Conservation (phyloP, 2,888 invertebrate genomes). For the Podotricha telesiphe region DNA sequence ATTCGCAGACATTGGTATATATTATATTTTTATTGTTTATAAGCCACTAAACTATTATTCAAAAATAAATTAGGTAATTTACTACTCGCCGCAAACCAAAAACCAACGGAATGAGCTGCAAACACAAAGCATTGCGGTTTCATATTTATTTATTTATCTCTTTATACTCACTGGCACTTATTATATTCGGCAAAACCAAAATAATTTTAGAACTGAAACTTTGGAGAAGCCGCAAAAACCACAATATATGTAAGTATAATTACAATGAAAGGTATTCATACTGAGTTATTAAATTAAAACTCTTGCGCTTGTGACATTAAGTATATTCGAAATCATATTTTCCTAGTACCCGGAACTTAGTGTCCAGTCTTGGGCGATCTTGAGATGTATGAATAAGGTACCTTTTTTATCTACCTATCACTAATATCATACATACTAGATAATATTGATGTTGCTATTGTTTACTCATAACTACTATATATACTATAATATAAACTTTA, state of each 20-base stretch:
- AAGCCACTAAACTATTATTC: conserved; percentile 17
- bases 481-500: no score
- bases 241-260: neutral
- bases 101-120: conserved; percentile 27
- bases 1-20: no score
- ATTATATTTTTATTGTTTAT: conserved; percentile 1
- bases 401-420: no score
- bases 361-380: no score
- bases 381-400: no score
- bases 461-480: no score
- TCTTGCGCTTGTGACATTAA: no score
- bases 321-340: no score
- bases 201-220: conserved; percentile 11
- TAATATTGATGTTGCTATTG: no score
- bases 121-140: conserved; percentile 34
- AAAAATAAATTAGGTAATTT: conserved; percentile 33
- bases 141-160: conserved; percentile 33
- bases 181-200: conserved; percentile 6
- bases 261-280: neutral
- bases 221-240: neutral
- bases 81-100: conserved; percentile 33
- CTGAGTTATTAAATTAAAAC: no score
- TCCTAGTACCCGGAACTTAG: no score
- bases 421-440: no score
- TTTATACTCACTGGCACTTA: conserved; percentile 27